Percentiles rank a stretch among this genome's conserved stretches.
phyloP scores from a whole-genome alignment of 2,113 vertebrate genomes.

The Loxodonta africana region DNA sequence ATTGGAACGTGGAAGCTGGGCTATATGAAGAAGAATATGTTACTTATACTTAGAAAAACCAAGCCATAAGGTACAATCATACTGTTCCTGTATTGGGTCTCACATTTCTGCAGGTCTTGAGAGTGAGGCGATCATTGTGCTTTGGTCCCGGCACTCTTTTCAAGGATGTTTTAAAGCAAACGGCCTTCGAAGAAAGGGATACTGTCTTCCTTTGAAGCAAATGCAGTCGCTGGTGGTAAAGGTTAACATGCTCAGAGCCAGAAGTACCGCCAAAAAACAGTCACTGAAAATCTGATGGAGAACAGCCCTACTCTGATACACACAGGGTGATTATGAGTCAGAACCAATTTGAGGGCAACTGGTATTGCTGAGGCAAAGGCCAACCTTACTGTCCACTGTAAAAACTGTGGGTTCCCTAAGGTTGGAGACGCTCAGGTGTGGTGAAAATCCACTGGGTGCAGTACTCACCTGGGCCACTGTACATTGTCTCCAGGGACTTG shows the following conservation, averaged over 20 bases:
- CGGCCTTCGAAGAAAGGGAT: not conserved
- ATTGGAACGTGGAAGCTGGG: too few relatives aligned
- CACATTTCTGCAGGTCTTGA: not conserved
- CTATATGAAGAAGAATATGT: too few relatives aligned
- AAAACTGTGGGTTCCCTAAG: constrained; percentile 14
- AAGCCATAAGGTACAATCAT: not conserved
- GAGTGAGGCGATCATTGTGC: not conserved
- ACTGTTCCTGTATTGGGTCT: not conserved
- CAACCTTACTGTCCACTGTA: not conserved
- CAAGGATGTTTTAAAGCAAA: not conserved
- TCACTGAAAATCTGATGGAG: too few relatives aligned
- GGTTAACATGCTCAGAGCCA: too few relatives aligned
- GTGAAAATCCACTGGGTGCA: not conserved
- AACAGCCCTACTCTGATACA: too few relatives aligned
- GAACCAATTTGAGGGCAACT: too few relatives aligned
- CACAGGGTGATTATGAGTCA: too few relatives aligned
- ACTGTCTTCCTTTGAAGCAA: not conserved
- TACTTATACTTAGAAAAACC: not conserved
- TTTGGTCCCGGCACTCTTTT: not conserved
- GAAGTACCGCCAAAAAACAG: too few relatives aligned
- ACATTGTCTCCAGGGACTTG: not conserved
- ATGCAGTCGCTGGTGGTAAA: too few relatives aligned
- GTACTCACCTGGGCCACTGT: not conserved
- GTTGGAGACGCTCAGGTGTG: not conserved
- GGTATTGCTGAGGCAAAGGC: not conserved